Percentiles rank a stretch among this genome's conserved stretches.
These are phyloP conservation scores for Drosophila pallidifrons DNA, from an alignment of 1,140 invertebrate genomes.

Conservation along the genomic window DNA sequence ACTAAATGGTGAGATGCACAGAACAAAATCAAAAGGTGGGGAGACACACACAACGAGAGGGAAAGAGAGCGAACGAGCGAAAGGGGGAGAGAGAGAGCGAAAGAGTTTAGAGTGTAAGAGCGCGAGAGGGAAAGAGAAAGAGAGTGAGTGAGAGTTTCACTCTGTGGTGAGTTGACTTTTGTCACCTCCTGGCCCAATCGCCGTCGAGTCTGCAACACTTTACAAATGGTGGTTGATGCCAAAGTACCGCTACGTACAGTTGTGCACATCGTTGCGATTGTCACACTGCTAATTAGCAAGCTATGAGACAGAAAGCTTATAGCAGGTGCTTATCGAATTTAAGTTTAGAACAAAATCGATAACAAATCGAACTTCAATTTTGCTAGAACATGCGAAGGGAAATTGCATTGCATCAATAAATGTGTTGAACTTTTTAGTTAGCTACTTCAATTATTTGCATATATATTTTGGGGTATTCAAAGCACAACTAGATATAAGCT, in stretches of 20 bases:
- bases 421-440: too few relatives aligned
- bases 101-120: neutral
- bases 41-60: neutral
- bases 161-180: conserved; percentile 41
- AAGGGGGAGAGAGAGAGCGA: neutral
- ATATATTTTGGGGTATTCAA: too few relatives aligned
- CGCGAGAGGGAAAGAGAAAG: neutral
- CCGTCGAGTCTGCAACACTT: conserved; percentile 23
- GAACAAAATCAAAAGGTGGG: conserved; percentile 12
- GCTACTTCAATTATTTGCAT: too few relatives aligned
- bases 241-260: conserved; percentile 31
- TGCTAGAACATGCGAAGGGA: too few relatives aligned
- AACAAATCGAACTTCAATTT: too few relatives aligned
- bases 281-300: neutral
- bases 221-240: conserved; percentile 58
- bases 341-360: neutral
- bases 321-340: neutral
- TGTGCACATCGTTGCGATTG: conserved; percentile 10
- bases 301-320: neutral
- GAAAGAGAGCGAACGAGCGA: neutral
- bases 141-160: conserved; percentile 1
- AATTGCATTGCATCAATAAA: too few relatives aligned
- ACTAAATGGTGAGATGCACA: neutral
- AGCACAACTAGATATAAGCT: too few relatives aligned
- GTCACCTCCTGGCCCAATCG: conserved; percentile 37